Base-by-base conservation (phyloP, 2,888 invertebrate genomes). In the Pilophorus perplexus region DNA sequence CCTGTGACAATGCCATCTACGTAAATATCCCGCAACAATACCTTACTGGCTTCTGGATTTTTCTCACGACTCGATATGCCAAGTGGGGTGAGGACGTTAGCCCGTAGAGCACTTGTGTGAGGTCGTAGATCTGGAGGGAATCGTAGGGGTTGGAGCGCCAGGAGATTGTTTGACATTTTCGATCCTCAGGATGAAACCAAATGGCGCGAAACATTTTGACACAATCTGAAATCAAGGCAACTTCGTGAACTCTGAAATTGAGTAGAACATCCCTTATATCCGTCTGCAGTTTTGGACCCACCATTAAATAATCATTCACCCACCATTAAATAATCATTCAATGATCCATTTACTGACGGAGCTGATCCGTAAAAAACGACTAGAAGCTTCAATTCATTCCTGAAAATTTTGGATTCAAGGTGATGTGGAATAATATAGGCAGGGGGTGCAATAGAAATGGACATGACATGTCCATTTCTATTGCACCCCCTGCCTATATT, bases 1-100 rank as follows among this genome's bases (percentile, higher is more conserved):
- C 72, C 72, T 1, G 71, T 64, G 10, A 72, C 46, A 0, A 72
- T 37, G 66, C 73, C 74, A 60, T 74, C 72, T 8, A 74, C 71
- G 25, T 74, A 74, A 5, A 71, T 16, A 22, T 72, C 68, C 4
- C 64, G 20, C 5, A 3, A 14, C 8, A 72, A n/a, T 6, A 66
- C 67, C 14, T 48, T 8, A 1, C 71, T 54, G 8, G 71, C 71
- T n/a, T 66, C 12, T 2, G 73, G 72, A 59, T 65, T 71, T 0
- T 25, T 37, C 2, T 33, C 14, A 28, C 67, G 38, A 69, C 68
- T 27, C 71, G 25, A 12, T 67, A 65, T 1, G 74, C 71, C 2
- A 70, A 40, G 50, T 52, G 74, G 5, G 74, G 72, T 5, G 72
- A 72, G 16, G 71, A 69, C 16, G 66, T 68, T 0, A 71, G 64